Base-by-base conservation (phyloP, 2,888 invertebrate species). In the Opisthograptis luteolata region DNA sequence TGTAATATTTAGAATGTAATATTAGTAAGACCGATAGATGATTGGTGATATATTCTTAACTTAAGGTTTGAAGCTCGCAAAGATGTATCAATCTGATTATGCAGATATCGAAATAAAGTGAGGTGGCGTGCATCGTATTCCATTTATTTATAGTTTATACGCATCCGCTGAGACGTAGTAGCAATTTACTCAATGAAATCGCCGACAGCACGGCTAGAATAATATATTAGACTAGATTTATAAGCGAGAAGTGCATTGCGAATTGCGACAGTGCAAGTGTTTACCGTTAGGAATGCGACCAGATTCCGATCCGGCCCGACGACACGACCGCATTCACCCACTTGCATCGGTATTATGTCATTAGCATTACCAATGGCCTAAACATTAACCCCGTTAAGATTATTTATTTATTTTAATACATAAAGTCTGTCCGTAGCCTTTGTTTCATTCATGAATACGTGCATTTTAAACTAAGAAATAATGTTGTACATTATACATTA, bases 221-320 rank as follows among this genome's bases (percentile, higher is more conserved):
- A 43, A 43, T 43, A 43, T 42, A 49, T 42, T 49, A 43, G 20
- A 31, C 22, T 48, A 37, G 42, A 49, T 42, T 42, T 49, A 49
- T 49, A 49, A 49, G 42, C 62, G 62, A 52, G 60, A 70, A 62
- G 60, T 69, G 70, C 64, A 76, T 73, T 64, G 69, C 74, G 75
- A 71, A 76, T 73, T 64, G 69, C 74, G 75, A 71, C 76, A 78
- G 79, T 76, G 79, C 81, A 77, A 80, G 76, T 79, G 79, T 75
- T 69, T 70, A 70, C 82, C 79, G 84, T 81, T 85, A 84, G 83
- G 83, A 81, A 85, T 84, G 84, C 70, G 79, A 81, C 84, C 81
- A 81, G 85, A 86, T 84, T 86, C 81, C 83, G 57, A 72, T 67
- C 70, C 70, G 67, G 70, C 66, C 68, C 63, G 68, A 68, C 70